Conservation (phyloP, 2,113 vertebrate genomes). For the Pomatorhinus ruficollis region DNA sequence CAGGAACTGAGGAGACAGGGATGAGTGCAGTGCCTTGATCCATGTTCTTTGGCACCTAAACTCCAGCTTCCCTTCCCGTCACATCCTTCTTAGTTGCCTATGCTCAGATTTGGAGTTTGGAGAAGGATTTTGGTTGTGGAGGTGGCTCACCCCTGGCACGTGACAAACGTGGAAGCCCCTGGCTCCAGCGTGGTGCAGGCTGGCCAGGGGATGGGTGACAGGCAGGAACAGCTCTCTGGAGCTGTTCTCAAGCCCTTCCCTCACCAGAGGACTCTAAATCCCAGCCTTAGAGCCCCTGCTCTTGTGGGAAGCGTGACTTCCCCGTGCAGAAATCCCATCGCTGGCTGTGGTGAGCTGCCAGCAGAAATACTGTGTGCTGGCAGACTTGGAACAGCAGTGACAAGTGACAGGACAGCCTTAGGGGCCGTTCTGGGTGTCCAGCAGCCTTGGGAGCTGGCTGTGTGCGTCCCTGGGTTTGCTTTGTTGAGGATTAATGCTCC, state of each 20-base stretch:
- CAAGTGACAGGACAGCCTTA: neutral
- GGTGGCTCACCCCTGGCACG: neutral
- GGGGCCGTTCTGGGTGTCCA: neutral
- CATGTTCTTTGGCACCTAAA: fast-evolving
- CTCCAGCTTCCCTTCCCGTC: neutral
- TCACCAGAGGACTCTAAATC: neutral
- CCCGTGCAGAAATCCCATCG: fast-evolving
- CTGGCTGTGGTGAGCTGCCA: neutral
- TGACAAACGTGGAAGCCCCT: fast-evolving
- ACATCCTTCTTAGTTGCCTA: fast-evolving
- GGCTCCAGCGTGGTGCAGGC: neutral
- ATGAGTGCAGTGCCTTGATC: fast-evolving
- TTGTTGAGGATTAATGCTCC: neutral
- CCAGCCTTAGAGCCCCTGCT: neutral
- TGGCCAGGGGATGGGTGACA: neutral
- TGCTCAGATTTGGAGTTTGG: neutral
- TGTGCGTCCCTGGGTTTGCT: neutral
- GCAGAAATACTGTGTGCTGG: fast-evolving
- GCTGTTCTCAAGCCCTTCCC: neutral
- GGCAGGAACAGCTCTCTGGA: neutral
- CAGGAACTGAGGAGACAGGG: fast-evolving
- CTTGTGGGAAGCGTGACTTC: neutral
- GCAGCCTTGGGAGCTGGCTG: fast-evolving
- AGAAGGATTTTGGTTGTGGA: neutral
- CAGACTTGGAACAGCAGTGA: neutral